These are phyloP conservation scores for Grallaria varia DNA, from an alignment of 2,113 vertebrate species.

Conservation along the genomic window DNA sequence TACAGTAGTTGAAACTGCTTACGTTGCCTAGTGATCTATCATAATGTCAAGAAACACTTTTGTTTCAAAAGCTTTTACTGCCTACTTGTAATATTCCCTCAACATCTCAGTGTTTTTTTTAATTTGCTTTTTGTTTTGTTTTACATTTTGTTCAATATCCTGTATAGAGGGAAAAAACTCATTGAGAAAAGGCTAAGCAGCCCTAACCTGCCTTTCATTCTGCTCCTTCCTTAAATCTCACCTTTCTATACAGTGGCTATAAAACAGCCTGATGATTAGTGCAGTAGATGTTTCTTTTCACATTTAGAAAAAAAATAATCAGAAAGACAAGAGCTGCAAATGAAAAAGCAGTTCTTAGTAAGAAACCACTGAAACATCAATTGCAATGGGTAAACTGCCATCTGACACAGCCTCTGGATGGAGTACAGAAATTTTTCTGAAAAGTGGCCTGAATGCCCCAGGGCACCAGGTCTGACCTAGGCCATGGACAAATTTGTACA, in stretches of 20 bases:
- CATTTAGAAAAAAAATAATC: neutral
- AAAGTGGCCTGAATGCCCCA: neutral
- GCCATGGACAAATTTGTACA: rapidly evolving
- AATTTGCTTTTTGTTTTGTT: neutral
- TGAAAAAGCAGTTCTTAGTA: neutral
- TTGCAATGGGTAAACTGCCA: neutral
- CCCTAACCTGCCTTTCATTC: neutral
- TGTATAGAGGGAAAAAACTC: neutral
- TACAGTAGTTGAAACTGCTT: neutral
- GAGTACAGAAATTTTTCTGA: neutral
- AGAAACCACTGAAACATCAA: neutral
- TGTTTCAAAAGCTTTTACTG: neutral
- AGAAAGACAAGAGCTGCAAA: neutral
- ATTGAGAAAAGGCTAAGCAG: neutral
- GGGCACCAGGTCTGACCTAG: neutral
- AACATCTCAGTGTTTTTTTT: neutral
- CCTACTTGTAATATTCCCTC: neutral
- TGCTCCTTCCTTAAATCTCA: neutral
- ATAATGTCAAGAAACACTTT: neutral
- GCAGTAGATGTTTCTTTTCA: neutral
- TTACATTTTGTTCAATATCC: neutral
- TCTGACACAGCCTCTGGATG: neutral
- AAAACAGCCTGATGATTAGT: neutral
- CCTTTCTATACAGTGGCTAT: neutral
- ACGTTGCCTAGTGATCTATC: neutral